A percentile compares a stretch with the other conserved stretches of the same genome.
phyloP scores from a whole-genome alignment of 1,140 invertebrate species.

The Tetranychus cinnabarinus region DNA sequence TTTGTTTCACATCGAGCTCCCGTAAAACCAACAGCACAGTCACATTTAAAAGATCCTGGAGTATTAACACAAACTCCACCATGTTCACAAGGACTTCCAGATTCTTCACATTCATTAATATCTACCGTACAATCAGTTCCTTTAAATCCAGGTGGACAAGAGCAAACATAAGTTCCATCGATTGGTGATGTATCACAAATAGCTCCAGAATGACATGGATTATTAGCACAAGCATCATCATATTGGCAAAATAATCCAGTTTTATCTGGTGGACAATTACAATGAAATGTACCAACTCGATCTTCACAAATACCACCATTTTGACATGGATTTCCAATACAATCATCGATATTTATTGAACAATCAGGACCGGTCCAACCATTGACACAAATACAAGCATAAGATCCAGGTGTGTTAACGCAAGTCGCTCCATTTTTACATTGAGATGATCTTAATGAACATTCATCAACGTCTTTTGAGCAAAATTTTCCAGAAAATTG shows the following conservation, averaged over 20 bases:
- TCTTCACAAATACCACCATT: conserved; percentile 92
- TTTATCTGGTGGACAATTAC: conserved; percentile 80
- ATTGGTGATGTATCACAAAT: conserved; percentile 87
- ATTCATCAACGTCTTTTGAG: conserved; percentile 14
- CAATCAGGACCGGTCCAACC: conserved; percentile 79
- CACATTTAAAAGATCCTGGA: conserved; percentile 71
- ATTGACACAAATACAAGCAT: conserved; percentile 86
- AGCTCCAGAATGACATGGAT: conserved; percentile 76
- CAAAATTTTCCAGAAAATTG: conserved; percentile 62
- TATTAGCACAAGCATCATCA: conserved; percentile 82
- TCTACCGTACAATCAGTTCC: conserved; percentile 76
- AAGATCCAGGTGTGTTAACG: conserved; percentile 65
- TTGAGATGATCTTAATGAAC: background rate
- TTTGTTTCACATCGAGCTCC: conserved; percentile 75
- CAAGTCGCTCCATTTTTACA: conserved; percentile 68
- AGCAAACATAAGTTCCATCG: conserved; percentile 78
- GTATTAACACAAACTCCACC: conserved; percentile 58
- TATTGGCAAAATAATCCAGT: conserved; percentile 79
- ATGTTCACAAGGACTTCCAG: conserved; percentile 22
- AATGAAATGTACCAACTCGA: conserved; percentile 75
- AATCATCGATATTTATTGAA: conserved; percentile 79
- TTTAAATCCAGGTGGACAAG: conserved; percentile 70
- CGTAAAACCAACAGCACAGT: conserved; percentile 72
- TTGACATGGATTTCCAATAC: conserved; percentile 66
- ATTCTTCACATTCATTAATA: conserved; percentile 85